Base-by-base conservation (phyloP, 2,797 vertebrate species). In the Menidia menidia region DNA sequence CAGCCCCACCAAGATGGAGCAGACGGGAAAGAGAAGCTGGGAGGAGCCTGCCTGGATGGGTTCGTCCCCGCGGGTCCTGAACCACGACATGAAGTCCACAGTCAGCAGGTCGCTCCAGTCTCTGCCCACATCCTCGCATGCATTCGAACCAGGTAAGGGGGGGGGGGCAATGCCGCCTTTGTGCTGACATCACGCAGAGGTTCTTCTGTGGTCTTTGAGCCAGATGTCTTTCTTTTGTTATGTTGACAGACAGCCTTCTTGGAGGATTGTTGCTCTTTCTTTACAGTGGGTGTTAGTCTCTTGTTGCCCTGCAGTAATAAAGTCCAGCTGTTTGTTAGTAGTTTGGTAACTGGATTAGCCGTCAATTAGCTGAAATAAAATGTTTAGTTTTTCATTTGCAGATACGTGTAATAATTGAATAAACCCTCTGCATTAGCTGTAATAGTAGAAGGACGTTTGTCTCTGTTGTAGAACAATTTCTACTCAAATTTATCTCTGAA, bases 31-130 rank as follows among this genome's bases (percentile, higher is more conserved):
- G 86, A 96, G 96, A 74, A 99, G 98, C 91, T 99, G 98, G 97
- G 97, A 99, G 83, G 98, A 99, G 84, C 98, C 98, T 0, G 95
- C 93, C 71, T 99, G 97, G 97, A 93, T 99, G 92, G 98, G 98
- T 0, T 97, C 97, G 0, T 97, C 97, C 0, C 96, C 96, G 0
- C 94, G 96, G 18, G 85, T 98, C 1, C 88, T 99, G 69, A 96
- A 85, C 89, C 94, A 86, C 39, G 96, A 97, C 79, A 96, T 99
- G 97, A 99, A 97, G 91, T 91, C 93, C 4, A 96, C 92, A 12
- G 78, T 98, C 44, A 99, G 98, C 89, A 93, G 97, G 50, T 99
- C 98, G 1, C 91, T 99, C 18, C 98, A 99, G 91, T 94, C 95
- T 41, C 95, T 99, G 51, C 97, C 98, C 79, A 96, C 96, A 0